phyloP scores from a whole-genome alignment of 2,888 invertebrate species.

The Lottia scabra region DNA sequence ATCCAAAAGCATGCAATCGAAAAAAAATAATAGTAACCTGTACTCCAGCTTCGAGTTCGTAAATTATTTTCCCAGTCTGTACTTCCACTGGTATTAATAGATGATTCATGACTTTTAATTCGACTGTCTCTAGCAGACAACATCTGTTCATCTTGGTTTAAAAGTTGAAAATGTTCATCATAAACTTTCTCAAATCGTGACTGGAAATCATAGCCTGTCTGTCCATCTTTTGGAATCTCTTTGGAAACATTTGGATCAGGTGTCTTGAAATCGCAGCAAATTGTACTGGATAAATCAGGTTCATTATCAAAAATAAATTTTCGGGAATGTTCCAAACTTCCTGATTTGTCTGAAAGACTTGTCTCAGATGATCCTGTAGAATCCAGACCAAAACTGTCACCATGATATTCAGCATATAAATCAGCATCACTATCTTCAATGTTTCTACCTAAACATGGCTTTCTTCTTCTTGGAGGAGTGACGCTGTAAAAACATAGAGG shows the following conservation, averaged over 20 bases:
- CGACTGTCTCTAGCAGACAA: neutral
- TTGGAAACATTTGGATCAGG: conserved; percentile 16
- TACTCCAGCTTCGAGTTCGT: conserved; percentile 53
- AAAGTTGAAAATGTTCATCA: conserved; percentile 46
- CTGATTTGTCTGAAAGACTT: conserved; percentile 13
- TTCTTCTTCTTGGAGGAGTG: conserved; percentile 49
- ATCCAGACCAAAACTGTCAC: conserved; percentile 31
- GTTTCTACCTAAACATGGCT: conserved; percentile 56
- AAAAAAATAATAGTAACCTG: conserved; percentile 36
- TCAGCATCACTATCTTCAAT: conserved; percentile 64
- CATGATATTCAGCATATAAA: conserved; percentile 62
- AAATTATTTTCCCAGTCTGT: neutral
- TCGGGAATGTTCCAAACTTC: conserved; percentile 7
- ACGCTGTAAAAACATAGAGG: conserved; percentile 35
- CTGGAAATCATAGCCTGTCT: conserved; percentile 49
- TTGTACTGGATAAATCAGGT: conserved; percentile 58
- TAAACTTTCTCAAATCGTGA: conserved; percentile 50
- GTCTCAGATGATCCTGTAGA: conserved; percentile 31
- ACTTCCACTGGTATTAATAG: neutral
- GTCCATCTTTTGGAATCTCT: neutral
- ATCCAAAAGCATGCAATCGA: no score
- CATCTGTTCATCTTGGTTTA: conserved; percentile 7
- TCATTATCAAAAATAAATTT: conserved; percentile 33
- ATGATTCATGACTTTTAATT: neutral
- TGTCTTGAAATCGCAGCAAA: conserved; percentile 59